phyloP scores from a whole-genome alignment of 2,797 vertebrate genomes.

The Microctenopoma stevenorrisi region DNA sequence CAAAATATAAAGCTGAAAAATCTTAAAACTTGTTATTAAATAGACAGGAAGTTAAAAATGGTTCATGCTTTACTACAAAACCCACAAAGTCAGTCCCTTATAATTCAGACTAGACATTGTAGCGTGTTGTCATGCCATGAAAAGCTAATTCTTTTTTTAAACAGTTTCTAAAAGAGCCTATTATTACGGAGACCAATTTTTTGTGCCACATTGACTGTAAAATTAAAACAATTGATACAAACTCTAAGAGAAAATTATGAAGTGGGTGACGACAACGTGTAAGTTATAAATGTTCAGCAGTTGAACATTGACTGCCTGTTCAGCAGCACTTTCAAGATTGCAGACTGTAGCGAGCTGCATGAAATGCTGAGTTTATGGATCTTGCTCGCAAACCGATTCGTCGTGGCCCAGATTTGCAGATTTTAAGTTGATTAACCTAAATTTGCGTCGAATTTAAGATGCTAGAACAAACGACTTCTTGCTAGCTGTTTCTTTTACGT shows the following conservation, averaged over 20 bases:
- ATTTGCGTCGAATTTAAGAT: background rate
- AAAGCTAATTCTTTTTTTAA: no score
- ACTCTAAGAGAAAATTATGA: no score
- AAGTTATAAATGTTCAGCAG: no score
- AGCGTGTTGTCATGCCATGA: background rate
- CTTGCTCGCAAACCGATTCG: background rate
- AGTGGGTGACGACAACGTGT: no score
- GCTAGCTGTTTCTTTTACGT: background rate
- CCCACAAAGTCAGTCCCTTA: background rate
- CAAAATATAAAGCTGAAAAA: no score
- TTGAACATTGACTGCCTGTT: no score
- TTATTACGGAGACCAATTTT: no score
- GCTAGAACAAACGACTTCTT: no score
- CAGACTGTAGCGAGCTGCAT: background rate
- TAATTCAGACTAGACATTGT: background rate
- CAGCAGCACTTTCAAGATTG: constrained; percentile 8
- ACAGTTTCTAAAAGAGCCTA: no score
- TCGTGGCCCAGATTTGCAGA: background rate
- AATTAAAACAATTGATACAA: no score
- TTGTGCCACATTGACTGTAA: no score
- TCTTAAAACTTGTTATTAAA: no score
- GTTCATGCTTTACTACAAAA: background rate
- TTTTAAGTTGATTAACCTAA: background rate
- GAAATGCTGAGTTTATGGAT: constrained; percentile 32
- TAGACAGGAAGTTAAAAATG: background rate